Evolutionary conservation across 2,797 vertebrate species (phyloP).

Genomic region (Thamnophis elegans): DNA sequence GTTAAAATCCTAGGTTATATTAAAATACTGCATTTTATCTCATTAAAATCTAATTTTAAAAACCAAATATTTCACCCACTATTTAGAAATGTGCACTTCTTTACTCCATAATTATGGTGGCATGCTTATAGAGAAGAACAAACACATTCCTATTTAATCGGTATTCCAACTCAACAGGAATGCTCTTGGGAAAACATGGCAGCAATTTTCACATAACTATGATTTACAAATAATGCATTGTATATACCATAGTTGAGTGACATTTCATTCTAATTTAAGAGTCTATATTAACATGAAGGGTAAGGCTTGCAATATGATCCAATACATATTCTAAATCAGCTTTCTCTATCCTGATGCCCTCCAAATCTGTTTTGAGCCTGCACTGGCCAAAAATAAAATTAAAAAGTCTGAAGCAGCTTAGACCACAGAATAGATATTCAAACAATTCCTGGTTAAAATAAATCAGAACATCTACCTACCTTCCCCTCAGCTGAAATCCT

Average conservation of each 20-base stretch:
- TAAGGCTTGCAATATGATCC: neutral
- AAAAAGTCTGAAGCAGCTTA: neutral
- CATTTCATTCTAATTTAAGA: neutral
- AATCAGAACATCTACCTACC: neutral
- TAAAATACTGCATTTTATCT: constrained; percentile 71
- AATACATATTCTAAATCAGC: neutral
- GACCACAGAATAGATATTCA: neutral
- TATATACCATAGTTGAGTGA: neutral
- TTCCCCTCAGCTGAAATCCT: neutral
- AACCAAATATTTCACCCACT: constrained; percentile 68
- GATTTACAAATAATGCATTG: neutral
- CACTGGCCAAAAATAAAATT: neutral
- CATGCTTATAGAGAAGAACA: neutral
- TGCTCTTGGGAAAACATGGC: neutral
- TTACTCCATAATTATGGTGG: constrained; percentile 30
- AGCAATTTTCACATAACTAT: neutral
- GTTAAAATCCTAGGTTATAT: constrained; percentile 67
- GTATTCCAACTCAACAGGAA: neutral
- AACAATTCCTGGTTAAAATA: neutral
- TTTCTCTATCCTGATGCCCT: neutral
- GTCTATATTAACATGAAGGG: neutral
- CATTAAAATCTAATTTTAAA: constrained; percentile 77
- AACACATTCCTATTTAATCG: neutral
- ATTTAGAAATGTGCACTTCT: constrained; percentile 55
- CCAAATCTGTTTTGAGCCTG: neutral